Conservation (phyloP, 2,113 vertebrate genomes). For the Motacilla alba region DNA sequence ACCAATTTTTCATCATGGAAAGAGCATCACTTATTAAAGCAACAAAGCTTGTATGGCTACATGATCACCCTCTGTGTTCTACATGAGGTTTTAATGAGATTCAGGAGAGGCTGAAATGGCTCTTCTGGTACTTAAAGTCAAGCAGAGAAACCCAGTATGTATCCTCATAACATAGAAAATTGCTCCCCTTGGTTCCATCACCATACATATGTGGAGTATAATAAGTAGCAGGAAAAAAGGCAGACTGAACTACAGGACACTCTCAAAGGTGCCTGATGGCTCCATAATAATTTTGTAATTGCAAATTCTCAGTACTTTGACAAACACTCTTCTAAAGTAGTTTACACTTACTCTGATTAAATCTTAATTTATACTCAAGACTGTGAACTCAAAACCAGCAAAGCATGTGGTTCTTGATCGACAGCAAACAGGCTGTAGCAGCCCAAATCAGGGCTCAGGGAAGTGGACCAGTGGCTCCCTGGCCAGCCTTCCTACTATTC, state of each 20-base stretch:
- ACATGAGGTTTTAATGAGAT: background rate
- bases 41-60: background rate
- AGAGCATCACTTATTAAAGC: accelerated
- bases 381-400: background rate
- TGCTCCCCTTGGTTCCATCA: background rate
- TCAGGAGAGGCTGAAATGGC: background rate
- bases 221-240: background rate
- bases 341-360: background rate
- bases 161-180: background rate
- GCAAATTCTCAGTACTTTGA: background rate
- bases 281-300: background rate
- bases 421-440: background rate
- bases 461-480: background rate
- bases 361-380: background rate
- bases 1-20: background rate
- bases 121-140: background rate
- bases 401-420: background rate
- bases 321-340: background rate
- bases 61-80: background rate
- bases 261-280: background rate
- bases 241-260: background rate
- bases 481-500: background rate
- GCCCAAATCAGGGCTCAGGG: background rate
- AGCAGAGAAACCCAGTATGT: background rate
- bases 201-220: background rate